Base-by-base conservation (phyloP, 2,113 vertebrate species). In the Ranitomeya imitator region DNA sequence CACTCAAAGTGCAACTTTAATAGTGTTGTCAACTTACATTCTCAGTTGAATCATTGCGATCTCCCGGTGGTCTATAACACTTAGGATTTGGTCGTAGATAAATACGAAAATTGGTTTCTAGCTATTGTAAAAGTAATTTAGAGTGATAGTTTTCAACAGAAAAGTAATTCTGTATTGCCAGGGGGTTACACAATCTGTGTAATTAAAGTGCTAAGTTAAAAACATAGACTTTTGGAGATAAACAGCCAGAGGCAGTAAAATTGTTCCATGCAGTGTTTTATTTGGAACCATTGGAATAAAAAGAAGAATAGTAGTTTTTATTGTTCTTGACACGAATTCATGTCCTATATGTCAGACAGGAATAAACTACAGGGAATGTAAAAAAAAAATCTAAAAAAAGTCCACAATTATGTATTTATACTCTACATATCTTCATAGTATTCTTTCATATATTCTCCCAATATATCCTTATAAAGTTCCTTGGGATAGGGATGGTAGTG, bases 181-280 rank as follows among this genome's bases (percentile, higher is more conserved):
- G 51, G 31, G 65, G 86, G 78, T 81, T 59, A 81, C 51, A 87
- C 5, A 87, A 59, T 37, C 61, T 14, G 4, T 45, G 54, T 87
- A 80, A 87, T 87, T 73, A 81, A 87, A 81, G n/a, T 55, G n/a
- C 23, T 57, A 67, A 71, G 77, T 87, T 45, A 80, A 73, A 69
- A 73, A 81, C n/a, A 80, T 87, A 73, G 31, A 59, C 45, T 73
- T 81, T 10, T 6, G 6, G 19, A 9, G 51, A n/a, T 14, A 80
- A 55, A 7, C 81, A 73, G 51, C 86, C 78, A 80, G 78, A 87
- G 63, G 86, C 86, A 59, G 23, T 52, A 60, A 54, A 37, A 59
- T 80, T 55, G 57, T 71, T 51, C 5, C 59, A 55, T 54, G 45
- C 26, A n/a, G 73, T 16, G 31, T 21, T 79, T 86, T 51, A 31